phyloP scores from a whole-genome alignment of 2,113 vertebrate species.

The Mastomys natalensis region DNA sequence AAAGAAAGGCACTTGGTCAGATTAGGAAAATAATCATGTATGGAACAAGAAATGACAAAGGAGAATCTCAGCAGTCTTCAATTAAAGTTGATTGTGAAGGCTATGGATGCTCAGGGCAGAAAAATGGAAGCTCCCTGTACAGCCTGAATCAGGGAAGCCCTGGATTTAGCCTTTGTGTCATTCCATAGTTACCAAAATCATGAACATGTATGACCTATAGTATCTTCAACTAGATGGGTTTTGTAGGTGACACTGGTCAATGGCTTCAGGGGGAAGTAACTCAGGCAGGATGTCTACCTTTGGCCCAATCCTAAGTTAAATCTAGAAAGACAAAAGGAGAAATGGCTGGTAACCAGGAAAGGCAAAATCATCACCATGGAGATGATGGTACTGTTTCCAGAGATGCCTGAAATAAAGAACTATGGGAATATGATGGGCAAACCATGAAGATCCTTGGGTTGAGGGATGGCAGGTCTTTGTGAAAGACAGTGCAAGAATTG shows the following conservation, averaged over 20 bases:
- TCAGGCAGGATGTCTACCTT: background rate
- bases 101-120: rapidly evolving
- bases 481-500: background rate
- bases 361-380: background rate
- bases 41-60: background rate
- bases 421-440: background rate
- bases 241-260: no score
- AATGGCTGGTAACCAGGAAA: background rate
- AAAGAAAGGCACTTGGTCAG: background rate
- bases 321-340: background rate
- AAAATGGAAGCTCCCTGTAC: background rate
- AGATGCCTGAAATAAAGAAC: background rate
- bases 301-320: background rate
- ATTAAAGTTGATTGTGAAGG: rapidly evolving
- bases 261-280: background rate
- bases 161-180: background rate
- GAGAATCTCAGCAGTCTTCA: no score
- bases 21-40: background rate
- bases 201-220: background rate
- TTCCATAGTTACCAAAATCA: background rate
- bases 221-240: background rate
- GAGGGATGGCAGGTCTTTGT: background rate
- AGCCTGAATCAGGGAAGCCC: background rate
- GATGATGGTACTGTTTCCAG: background rate
- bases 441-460: background rate